Percentiles rank a stretch among this genome's conserved stretches.
These are phyloP conservation scores for Notolepis coatsorum DNA, from an alignment of 2,797 vertebrate genomes.

Conservation along the genomic window DNA sequence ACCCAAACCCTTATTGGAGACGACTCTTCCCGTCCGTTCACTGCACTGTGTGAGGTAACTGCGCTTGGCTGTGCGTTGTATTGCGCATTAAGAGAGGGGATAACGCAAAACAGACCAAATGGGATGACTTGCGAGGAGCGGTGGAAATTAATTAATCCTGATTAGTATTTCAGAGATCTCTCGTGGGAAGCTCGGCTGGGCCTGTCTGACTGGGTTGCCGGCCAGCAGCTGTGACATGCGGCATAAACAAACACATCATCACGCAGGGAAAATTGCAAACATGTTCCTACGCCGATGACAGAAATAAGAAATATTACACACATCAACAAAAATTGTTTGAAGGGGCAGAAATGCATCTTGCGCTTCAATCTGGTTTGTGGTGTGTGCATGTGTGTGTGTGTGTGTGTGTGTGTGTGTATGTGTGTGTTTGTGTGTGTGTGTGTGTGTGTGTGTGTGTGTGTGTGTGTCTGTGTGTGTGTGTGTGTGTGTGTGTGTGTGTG, in stretches of 20 bases:
- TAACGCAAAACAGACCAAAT: slow-evolving; percentile 61
- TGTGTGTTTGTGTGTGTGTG: slow-evolving; percentile 8
- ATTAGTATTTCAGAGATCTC: slow-evolving; percentile 55
- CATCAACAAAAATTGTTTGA: slow-evolving; percentile 34
- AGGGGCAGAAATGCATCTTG: slow-evolving; percentile 30
- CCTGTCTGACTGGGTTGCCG: slow-evolving; percentile 30
- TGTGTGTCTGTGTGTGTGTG: slow-evolving; percentile 1
- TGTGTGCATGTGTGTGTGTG: background rate
- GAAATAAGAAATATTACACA: slow-evolving; percentile 48
- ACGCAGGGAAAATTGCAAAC: slow-evolving; percentile 51
- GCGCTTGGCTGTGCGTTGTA: slow-evolving; percentile 36
- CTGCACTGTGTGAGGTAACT: slow-evolving; percentile 23
- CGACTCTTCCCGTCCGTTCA: slow-evolving; percentile 45
- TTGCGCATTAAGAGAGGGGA: slow-evolving; percentile 26
- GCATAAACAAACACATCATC: slow-evolving; percentile 59
- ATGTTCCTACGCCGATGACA: slow-evolving; percentile 44
- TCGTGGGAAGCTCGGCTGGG: slow-evolving; percentile 36
- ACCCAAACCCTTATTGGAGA: slow-evolving; percentile 23
- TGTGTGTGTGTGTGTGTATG: background rate
- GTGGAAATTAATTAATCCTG: slow-evolving; percentile 64
- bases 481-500: background rate
- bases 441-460: slow-evolving; percentile 18
- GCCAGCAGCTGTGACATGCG: slow-evolving; percentile 50
- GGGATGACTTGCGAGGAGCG: slow-evolving; percentile 40
- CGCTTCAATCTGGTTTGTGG: slow-evolving; percentile 41